Conservation (phyloP, 1,140 invertebrate genomes). For the Sycobia sp. region DNA sequence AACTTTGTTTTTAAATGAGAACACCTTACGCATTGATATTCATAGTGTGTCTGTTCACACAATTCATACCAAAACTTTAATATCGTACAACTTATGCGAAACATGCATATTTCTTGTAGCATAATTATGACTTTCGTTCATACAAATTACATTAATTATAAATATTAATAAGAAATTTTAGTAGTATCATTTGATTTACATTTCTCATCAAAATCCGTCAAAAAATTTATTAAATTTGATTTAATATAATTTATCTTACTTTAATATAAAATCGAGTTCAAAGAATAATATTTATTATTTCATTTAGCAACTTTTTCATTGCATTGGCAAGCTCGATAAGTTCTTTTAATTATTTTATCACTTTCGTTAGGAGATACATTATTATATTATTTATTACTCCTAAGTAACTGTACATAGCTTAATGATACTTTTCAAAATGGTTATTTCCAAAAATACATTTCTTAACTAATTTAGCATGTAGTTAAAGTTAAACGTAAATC, state of each 20-base stretch:
- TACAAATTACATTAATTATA: background rate
- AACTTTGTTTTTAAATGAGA: background rate
- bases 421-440: too few relatives aligned
- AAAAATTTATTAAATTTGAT: background rate
- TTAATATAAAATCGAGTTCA: constrained; percentile 5
- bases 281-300: constrained; percentile 18
- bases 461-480: too few relatives aligned
- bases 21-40: background rate
- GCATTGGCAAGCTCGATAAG: background rate
- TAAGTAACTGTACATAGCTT: too few relatives aligned
- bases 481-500: too few relatives aligned
- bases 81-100: background rate
- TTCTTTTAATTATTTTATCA: too few relatives aligned
- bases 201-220: constrained; percentile 8
- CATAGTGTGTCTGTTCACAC: background rate
- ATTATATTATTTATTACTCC: too few relatives aligned
- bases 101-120: too few relatives aligned
- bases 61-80: constrained; percentile 5
- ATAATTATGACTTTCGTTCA: too few relatives aligned
- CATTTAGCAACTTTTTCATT: background rate
- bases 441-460: too few relatives aligned
- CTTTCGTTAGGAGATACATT: too few relatives aligned
- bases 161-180: background rate
- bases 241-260: background rate
- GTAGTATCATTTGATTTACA: background rate